Evolutionary conservation across 2,113 vertebrate genomes (phyloP).

Genomic region (Hemicordylus capensis): DNA sequence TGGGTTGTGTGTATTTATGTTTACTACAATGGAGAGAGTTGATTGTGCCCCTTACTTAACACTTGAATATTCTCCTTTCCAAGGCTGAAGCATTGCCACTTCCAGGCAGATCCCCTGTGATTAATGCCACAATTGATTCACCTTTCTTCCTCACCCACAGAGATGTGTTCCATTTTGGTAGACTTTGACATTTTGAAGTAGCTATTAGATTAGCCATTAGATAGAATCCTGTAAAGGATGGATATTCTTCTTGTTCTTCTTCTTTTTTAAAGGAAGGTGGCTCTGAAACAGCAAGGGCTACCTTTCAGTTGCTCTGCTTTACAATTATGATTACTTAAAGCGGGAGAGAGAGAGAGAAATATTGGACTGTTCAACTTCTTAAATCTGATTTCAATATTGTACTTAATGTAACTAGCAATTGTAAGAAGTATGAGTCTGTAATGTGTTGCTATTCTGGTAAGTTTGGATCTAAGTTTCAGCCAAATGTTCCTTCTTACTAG

Average conservation of each 20-base stretch:
- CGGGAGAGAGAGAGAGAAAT: not conserved
- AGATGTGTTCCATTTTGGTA: constrained; percentile 11
- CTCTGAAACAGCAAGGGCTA: not conserved
- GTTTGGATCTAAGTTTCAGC: not conserved
- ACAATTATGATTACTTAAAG: not conserved
- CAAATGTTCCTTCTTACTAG: not conserved
- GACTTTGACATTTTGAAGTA: constrained; percentile 21
- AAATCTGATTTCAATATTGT: constrained; percentile 1
- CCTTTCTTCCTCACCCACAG: constrained; percentile 8
- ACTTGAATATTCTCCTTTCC: not conserved
- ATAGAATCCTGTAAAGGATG: not conserved
- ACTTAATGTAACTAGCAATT: not conserved
- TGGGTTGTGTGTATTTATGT: too few species aligned
- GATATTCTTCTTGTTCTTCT: not conserved
- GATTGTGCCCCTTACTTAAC: not conserved
- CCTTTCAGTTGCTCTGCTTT: not conserved
- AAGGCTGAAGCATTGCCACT: not conserved
- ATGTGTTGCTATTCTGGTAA: constrained; percentile 14
- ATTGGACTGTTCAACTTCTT: not conserved
- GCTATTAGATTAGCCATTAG: not conserved
- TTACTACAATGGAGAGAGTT: not conserved
- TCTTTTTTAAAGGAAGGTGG: not conserved
- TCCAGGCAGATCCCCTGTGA: not conserved
- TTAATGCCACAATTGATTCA: constrained; percentile 5
- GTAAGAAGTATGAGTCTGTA: constrained; percentile 17